Base-by-base conservation (phyloP, 2,113 vertebrate species). In the Lipophrys pholis region DNA sequence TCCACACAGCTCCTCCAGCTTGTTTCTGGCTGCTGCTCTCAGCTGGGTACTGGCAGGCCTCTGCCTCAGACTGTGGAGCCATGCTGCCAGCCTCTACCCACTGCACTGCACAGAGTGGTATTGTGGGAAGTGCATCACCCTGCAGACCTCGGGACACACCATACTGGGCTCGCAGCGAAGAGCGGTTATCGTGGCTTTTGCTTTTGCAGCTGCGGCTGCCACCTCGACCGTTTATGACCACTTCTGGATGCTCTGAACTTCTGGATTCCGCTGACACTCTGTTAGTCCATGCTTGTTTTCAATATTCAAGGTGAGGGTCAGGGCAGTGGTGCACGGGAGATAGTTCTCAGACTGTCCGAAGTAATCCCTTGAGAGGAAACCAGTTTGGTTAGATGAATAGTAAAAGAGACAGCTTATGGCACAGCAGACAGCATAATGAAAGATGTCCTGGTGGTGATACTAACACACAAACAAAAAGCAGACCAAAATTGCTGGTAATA, bases 251-350 rank as follows among this genome's bases (percentile, higher is more conserved):
- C 95, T 0, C 2, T 95, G 0, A 95, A 95, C 59, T 95, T 97
- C 88, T 97, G 96, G 97, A 97, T 87, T 0, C 96, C 95, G 0
- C 93, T 98, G 62, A 95, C 93, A 54, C 94, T 97, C 85, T 97
- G 97, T 88, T 97, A 97, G 80, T 75, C 93, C 0, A 87, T 97
- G 83, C 84, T 98, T 85, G 90, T 97, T 35, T 73, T 94, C 71
- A 93, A 96, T 85, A 95, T 94, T 91, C 95, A 97, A 84, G 96
- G 96, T 96, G 70, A 81, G 89, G 42, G 36, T 58, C 36, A 21
- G 40, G 14, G 3, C 14, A 72, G 52, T 8, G 7, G 11, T 7
- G 54, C 61, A 59, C n/a, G n/a, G 2, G 42, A n/a, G 61, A 15
- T 8, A 3, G 14, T 49, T 14, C 5, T 55, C 39, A 55, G 38